Base-by-base conservation (phyloP, 2,888 invertebrate species). In the Sericinus montela region DNA sequence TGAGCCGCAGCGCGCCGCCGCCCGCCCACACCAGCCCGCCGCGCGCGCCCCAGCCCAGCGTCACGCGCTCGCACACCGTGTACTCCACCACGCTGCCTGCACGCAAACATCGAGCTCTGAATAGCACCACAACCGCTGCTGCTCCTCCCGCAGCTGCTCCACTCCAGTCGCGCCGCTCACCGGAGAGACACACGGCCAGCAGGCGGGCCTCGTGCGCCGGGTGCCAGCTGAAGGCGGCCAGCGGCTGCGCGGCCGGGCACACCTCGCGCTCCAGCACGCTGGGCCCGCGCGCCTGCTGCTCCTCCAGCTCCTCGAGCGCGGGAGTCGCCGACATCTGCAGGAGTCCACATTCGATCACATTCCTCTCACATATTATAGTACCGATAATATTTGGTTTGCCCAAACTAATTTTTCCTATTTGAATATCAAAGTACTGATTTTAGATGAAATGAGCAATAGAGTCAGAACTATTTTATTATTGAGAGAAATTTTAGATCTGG, bases 191-290 rank as follows among this genome's bases (percentile, higher is more conserved):
- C 40, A 94, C 91, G 0, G 93, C 92, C 44, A 97, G 81, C 57
- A 97, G 84, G 28, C 95, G 83, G 66, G 95, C 95, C 74, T 94
- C 94, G 66, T 96, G 93, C 3, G 89, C 89, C 1, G 95, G 94
- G 82, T 98, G 98, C 97, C 98, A 98, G 29, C 94, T 92, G 76
- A 96, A 95, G 52, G 96, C 94, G 8, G 93, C 92, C 10, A 97
- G 66, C 52, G 46, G 51, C 75, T 72, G 13, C 76, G 76, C 40
- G 77, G 82, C 42, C 29, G 89, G 84, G 14, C 75, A 67, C 47
- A 75, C 67, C 51, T 77, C 79, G 28, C 81, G 74, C 67, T 76
- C 74, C 53, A 81, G 60, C 42, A 69, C 81, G 59, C 63, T 68
- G 63, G 25, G 71, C 68, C 50, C 69, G 61, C 30, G 65, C 56